Conservation (phyloP, 2,888 invertebrate species). For the Gastrophysa polygoni region DNA sequence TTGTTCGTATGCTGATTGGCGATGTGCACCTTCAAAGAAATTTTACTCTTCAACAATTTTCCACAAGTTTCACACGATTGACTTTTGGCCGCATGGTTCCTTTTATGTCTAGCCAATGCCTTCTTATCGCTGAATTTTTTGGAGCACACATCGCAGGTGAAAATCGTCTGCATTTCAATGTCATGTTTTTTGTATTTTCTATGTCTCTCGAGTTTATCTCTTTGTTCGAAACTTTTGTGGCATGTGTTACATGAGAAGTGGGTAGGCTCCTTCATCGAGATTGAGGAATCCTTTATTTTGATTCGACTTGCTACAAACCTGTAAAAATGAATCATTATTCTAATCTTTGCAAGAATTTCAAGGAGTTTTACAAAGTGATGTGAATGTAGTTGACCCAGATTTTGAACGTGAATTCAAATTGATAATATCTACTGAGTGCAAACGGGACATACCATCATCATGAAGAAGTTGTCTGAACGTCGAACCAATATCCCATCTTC, state of each 20-base stretch:
- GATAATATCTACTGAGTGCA: too few species aligned
- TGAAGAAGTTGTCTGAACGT: too few species aligned
- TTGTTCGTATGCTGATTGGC: background rate
- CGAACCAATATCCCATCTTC: too few species aligned
- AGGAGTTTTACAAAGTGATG: too few species aligned
- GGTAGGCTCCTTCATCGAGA: background rate
- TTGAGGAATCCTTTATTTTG: too few species aligned
- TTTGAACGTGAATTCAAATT: too few species aligned
- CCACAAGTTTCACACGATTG: background rate
- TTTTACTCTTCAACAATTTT: constrained; percentile 18
- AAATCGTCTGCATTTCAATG: background rate
- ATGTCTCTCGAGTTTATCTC: background rate
- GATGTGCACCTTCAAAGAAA: constrained; percentile 18
- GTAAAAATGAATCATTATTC: too few species aligned
- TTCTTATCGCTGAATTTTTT: background rate
- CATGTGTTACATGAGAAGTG: background rate
- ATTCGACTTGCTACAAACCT: too few species aligned
- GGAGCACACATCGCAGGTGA: background rate
- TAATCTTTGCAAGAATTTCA: too few species aligned
- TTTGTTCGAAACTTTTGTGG: background rate
- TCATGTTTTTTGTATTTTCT: background rate
- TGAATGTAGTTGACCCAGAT: too few species aligned
- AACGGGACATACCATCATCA: too few species aligned
- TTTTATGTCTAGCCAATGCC: background rate
- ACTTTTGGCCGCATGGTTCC: background rate